Evolutionary conservation across 2,113 vertebrate species (phyloP), one percentile per base, ranked within the genome.

Genomic region (Chaetorhynchus papuensis): DNA sequence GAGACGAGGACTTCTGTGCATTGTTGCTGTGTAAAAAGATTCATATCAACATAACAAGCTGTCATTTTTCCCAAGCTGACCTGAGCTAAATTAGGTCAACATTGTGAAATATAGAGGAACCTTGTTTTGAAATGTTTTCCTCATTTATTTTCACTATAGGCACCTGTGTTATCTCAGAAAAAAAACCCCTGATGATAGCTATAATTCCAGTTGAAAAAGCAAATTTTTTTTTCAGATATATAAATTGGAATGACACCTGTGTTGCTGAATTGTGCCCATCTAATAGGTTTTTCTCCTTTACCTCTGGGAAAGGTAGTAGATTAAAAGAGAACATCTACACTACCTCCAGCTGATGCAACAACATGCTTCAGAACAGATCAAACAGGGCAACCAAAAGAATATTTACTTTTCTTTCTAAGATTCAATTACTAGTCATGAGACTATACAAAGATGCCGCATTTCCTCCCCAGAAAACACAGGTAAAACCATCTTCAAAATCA

Each of bases 21-120:
- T 92, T 53, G 7, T 18, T 68, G 24, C 74, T 87, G 13, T 81
- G 60, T 74, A 68, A 93, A 96, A 71, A 94, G 49, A 96, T 96
- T 96, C 82, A 63, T 80, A 71, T 85, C 44, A 89, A 90, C 57
- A 75, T 60, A 96, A 94, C 33, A 83, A 52, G 42, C 41, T 90
- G 63, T 79, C 87, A 93, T 70, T 92, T 91, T 97, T 95, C 85
- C 50, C 41, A 42, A 95, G 60, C 35, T 93, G 92, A 77, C 30
- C 78, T 81, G 53, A 95, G 16, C 16, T 72, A 92, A 96, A 96
- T 82, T 87, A 68, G 17, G 53, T 72, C 79, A 45, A 53, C 84
- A 94, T 92, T 47, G 33, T 74, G 65, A 95, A 97, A 96, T 6
- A 28, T n/a, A 93, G 37, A 76, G 35, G 11, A 10, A 85, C 88